These are phyloP conservation scores for fruit fly (Drosophila melanogaster) DNA, from an alignment of 1,140 invertebrate species.

Conservation along the genomic window Release_6_plus_ISO1_MT NT_033777.3:24081501-24082000, in stretches of 20 bases:
- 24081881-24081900: constrained; percentile 23
- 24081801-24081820: constrained; percentile 9
- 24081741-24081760: constrained; percentile 20
- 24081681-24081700: constrained; percentile 28
- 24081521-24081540: constrained; percentile 17
- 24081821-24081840: constrained; percentile 12
- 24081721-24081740: constrained; percentile 16
- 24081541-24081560: neutral
- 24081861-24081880: constrained; percentile 23
- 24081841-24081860: neutral
- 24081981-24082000: neutral
- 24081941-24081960: constrained; percentile 1
- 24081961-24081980: neutral
- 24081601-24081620: constrained; percentile 29
- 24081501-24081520: constrained; percentile 50
- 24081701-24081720: constrained; percentile 1
- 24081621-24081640: constrained; percentile 13
- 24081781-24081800: neutral
- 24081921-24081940: constrained; percentile 5
- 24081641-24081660: constrained; percentile 1
- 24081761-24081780: constrained; percentile 12
- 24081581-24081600: neutral
- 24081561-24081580: constrained; percentile 3
- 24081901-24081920: constrained; percentile 35
- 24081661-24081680: constrained; percentile 36